phyloP scores from a whole-genome alignment of 2,888 invertebrate species.

The Lithophane leautieri region DNA sequence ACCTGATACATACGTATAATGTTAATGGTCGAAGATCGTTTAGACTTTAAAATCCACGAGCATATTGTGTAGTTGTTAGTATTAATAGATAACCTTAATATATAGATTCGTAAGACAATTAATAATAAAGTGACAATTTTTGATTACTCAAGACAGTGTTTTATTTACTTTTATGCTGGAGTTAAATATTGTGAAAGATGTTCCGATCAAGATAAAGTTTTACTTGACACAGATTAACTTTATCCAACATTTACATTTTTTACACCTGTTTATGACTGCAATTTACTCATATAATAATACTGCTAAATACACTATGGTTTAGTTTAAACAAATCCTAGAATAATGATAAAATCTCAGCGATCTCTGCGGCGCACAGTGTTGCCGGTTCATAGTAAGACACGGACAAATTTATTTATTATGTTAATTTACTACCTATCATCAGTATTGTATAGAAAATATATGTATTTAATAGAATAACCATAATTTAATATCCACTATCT shows the following conservation, averaged over 20 bases:
- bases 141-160: conserved; percentile 27
- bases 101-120: conserved; percentile 18
- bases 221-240: conserved; percentile 51
- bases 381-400: no score
- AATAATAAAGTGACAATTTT: conserved; percentile 45
- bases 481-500: no score
- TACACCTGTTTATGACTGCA: conserved; percentile 11
- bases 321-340: not conserved
- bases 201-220: conserved; percentile 13
- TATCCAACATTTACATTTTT: conserved; percentile 6
- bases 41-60: conserved; percentile 12
- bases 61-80: conserved; percentile 22
- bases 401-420: no score
- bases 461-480: no score
- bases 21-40: conserved; percentile 12
- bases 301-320: not conserved
- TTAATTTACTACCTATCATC: no score
- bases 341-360: not conserved
- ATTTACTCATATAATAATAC: not conserved
- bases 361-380: no score
- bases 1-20: not conserved
- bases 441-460: no score
- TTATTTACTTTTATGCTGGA: conserved; percentile 31
- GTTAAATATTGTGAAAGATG: not conserved
- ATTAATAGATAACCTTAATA: conserved; percentile 36